Conservation (phyloP, 2,888 invertebrate species). For the Malachius bipustulatus region DNA sequence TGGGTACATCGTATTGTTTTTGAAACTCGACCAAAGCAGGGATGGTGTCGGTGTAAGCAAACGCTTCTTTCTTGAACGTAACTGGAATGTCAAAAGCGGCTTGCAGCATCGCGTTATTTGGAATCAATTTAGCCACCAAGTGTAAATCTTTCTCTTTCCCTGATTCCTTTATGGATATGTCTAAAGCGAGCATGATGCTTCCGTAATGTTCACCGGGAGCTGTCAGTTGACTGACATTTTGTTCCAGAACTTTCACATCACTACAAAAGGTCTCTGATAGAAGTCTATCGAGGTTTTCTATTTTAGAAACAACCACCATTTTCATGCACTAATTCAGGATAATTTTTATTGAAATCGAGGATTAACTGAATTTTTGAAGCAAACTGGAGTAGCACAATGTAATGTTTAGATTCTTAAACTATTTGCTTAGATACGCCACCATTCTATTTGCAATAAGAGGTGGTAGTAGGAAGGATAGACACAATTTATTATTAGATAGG, state of each 20-base stretch:
- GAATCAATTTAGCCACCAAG: slow-evolving; percentile 46
- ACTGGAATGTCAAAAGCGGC: slow-evolving; percentile 42
- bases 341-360: too few species aligned
- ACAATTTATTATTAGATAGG: too few species aligned
- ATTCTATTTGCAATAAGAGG: too few species aligned
- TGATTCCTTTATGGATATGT: slow-evolving; percentile 28
- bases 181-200: slow-evolving; percentile 42
- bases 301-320: slow-evolving; percentile 27
- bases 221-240: slow-evolving; percentile 36
- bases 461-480: too few species aligned
- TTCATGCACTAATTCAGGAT: too few species aligned
- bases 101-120: slow-evolving; percentile 42
- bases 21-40: slow-evolving; percentile 41
- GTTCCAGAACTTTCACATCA: slow-evolving; percentile 32
- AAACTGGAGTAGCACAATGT: too few species aligned
- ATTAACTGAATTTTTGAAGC: too few species aligned
- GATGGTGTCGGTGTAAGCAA: slow-evolving; percentile 41
- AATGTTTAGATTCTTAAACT: too few species aligned
- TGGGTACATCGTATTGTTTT: slow-evolving; percentile 36
- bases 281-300: slow-evolving; percentile 28
- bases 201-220: slow-evolving; percentile 53
- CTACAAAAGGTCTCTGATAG: slow-evolving; percentile 24
- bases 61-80: slow-evolving; percentile 46
- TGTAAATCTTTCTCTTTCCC: slow-evolving; percentile 33
- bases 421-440: too few species aligned